These are phyloP conservation scores for Lepidocyrtoides sp. DNA, from an alignment of 2,888 invertebrate species.

Conservation along the genomic window DNA sequence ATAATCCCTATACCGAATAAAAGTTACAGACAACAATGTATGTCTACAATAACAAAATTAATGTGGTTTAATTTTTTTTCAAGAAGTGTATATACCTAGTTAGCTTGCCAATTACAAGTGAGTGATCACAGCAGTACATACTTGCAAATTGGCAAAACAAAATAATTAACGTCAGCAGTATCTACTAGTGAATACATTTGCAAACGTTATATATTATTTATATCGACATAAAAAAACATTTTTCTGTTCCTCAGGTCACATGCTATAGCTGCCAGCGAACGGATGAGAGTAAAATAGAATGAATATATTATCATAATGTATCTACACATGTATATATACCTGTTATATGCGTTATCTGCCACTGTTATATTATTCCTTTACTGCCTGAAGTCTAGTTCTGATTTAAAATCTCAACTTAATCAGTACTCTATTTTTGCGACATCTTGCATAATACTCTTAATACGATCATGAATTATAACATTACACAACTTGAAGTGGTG, in stretches of 20 bases:
- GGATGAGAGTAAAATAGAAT: not conserved
- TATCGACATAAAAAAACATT: no score
- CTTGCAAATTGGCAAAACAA: not conserved
- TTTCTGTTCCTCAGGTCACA: conserved; percentile 33
- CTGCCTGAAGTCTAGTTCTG: conserved; percentile 6
- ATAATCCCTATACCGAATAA: no score
- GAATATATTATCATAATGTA: no score
- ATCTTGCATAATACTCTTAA: not conserved
- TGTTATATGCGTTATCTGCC: no score
- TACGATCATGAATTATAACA: not conserved
- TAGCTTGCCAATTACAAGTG: not conserved
- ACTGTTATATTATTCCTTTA: not conserved
- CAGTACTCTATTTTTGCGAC: conserved; percentile 12
- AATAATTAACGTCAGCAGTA: not conserved
- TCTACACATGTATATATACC: no score
- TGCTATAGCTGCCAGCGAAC: not conserved
- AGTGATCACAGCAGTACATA: not conserved
- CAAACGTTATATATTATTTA: no score
- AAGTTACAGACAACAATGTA: no score
- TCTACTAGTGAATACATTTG: not conserved
- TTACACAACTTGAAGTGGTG: not conserved
- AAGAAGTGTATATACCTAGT: not conserved
- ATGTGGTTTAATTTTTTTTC: not conserved
- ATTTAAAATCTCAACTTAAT: not conserved
- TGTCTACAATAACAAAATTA: no score